Conservation (phyloP, 2,797 vertebrate genomes). For the Myotis planiceps region DNA sequence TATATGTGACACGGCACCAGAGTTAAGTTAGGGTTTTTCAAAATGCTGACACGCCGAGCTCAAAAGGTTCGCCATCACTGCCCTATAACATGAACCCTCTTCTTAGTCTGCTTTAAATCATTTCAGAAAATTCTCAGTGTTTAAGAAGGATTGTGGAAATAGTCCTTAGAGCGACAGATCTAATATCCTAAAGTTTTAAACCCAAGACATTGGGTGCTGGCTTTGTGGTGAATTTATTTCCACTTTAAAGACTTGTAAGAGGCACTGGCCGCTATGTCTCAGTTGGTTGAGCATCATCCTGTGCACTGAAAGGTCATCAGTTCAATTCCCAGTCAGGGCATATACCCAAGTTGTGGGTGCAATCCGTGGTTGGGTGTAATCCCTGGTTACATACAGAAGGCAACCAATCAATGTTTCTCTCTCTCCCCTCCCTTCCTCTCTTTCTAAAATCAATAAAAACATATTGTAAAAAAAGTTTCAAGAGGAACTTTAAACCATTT, state of each 20-base stretch:
- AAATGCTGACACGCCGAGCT: no score
- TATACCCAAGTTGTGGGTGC: background rate
- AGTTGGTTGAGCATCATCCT: background rate
- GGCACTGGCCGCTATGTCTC: background rate
- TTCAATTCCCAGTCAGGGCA: background rate
- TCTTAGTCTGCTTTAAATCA: background rate
- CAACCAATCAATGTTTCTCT: background rate
- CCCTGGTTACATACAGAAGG: background rate
- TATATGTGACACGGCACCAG: no score
- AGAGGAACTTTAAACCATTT: slow-evolving; percentile 32
- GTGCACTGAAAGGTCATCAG: background rate
- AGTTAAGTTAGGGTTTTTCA: no score
- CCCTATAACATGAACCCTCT: background rate
- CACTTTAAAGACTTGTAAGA: background rate
- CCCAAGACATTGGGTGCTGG: background rate
- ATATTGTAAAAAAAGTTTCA: background rate
- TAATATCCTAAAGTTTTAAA: background rate
- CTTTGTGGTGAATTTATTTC: background rate
- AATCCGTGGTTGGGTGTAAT: background rate
- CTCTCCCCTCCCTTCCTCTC: background rate
- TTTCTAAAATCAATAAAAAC: background rate
- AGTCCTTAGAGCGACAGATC: background rate
- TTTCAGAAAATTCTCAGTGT: slow-evolving; percentile 5
- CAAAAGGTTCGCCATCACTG: no score
- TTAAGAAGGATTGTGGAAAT: background rate